These are phyloP conservation scores for Formica selysi DNA, from an alignment of 1,140 invertebrate species.

Conservation along the genomic window DNA sequence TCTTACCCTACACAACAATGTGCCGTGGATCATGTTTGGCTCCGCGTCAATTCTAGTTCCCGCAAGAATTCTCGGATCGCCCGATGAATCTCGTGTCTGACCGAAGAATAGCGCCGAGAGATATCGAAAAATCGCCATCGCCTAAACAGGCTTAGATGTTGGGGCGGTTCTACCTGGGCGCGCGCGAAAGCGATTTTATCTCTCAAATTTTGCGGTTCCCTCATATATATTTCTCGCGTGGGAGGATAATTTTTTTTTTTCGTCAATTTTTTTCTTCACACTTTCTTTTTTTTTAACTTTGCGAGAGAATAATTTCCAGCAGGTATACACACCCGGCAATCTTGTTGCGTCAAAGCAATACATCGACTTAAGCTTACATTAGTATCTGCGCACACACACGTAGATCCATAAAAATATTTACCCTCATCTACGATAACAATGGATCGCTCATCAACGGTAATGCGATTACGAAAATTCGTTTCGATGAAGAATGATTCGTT, in stretches of 20 bases:
- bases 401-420: background rate
- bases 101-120: background rate
- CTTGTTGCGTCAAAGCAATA: background rate
- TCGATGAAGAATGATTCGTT: constrained; percentile 15
- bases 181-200: constrained; percentile 80
- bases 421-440: constrained; percentile 6
- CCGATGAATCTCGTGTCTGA: constrained; percentile 34
- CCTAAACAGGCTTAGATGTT: constrained; percentile 27
- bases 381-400: background rate
- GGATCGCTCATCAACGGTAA: background rate
- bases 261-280: constrained; percentile 41
- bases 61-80: background rate
- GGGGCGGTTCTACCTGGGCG: background rate
- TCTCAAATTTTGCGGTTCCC: constrained; percentile 79
- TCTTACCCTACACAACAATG: constrained; percentile 38
- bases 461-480: constrained; percentile 2
- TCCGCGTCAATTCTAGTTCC: constrained; percentile 14
- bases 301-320: background rate
- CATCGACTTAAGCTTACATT: background rate
- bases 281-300: constrained; percentile 52
- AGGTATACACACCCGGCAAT: background rate
- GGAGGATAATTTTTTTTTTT: constrained; percentile 72
- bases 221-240: constrained; percentile 28
- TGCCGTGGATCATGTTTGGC: constrained; percentile 37
- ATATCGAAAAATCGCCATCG: constrained; percentile 2